A percentile compares a stretch with the other conserved stretches of the same genome.
Evolutionary conservation across 2,888 invertebrate species (phyloP).

Genomic region (Pammene fasciana): DNA sequence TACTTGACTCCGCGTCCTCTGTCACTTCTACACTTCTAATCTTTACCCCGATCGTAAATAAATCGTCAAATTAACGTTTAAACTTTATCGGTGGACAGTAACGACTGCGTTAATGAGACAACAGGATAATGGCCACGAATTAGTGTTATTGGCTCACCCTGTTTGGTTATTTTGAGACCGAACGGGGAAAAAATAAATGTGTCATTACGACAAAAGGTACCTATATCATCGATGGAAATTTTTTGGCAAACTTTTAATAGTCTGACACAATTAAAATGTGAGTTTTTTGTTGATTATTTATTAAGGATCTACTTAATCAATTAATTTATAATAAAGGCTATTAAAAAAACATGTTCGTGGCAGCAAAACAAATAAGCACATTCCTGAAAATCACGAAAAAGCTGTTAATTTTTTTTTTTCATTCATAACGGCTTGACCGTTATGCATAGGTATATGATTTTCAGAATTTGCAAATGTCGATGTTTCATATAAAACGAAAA

Average conservation of each 20-base stretch:
- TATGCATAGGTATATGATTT: too few species aligned
- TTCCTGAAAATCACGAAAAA: too few species aligned
- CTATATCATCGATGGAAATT: not conserved
- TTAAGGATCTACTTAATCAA: too few species aligned
- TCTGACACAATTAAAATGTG: too few species aligned
- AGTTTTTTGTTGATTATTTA: too few species aligned
- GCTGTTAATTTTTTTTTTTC: too few species aligned
- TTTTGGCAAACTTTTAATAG: not conserved
- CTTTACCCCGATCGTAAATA: constrained; percentile 55
- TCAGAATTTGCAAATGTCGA: too few species aligned
- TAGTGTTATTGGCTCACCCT: constrained; percentile 52
- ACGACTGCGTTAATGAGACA: constrained; percentile 66
- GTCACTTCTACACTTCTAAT: constrained; percentile 31
- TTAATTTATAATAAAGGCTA: too few species aligned
- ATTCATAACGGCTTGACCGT: too few species aligned
- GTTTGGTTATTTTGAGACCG: constrained; percentile 38
- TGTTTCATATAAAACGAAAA: too few species aligned
- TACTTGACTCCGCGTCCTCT: not conserved
- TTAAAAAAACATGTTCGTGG: too few species aligned
- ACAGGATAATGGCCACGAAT: constrained; percentile 63
- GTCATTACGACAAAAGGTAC: not conserved
- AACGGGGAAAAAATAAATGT: constrained; percentile 2
- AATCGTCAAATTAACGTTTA: constrained; percentile 73
- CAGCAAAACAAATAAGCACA: too few species aligned
- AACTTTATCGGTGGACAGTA: constrained; percentile 51